Evolutionary conservation across 2,888 invertebrate species (phyloP).

Genomic region (Tenthredo distinguenda): DNA sequence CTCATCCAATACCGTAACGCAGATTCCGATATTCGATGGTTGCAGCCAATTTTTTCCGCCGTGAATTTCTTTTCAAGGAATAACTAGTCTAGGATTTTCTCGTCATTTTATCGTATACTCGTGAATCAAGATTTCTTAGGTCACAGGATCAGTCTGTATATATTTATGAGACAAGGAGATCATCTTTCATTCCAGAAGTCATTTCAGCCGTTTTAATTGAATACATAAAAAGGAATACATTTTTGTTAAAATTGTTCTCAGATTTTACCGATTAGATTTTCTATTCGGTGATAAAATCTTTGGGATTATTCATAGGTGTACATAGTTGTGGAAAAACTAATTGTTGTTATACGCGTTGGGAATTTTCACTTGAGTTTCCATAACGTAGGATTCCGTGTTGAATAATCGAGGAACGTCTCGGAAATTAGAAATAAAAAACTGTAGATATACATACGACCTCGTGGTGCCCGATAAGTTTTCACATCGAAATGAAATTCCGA

Average conservation of each 20-base stretch:
- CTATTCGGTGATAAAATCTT: neutral
- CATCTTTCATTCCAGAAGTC: neutral
- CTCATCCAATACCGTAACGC: neutral
- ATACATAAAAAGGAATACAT: neutral
- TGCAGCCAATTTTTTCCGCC: neutral
- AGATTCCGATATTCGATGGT: slow-evolving; percentile 12
- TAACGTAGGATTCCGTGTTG: neutral
- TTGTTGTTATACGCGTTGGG: neutral
- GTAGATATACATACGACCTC: neutral
- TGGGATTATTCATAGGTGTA: neutral
- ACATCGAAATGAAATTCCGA: neutral
- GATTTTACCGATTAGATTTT: neutral
- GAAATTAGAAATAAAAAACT: slow-evolving; percentile 3
- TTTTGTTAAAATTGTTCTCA: neutral
- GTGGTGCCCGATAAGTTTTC: slow-evolving; percentile 8
- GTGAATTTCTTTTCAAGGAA: neutral
- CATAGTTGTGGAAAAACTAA: too few species aligned
- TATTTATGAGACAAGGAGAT: neutral
- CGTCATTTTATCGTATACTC: neutral
- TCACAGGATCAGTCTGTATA: neutral
- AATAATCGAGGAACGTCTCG: neutral
- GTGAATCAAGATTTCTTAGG: neutral
- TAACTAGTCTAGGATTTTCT: neutral
- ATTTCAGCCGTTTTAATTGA: neutral
- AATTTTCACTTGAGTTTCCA: neutral